phyloP scores from a whole-genome alignment of 2,113 vertebrate species.

The Xiphophorus hellerii region DNA sequence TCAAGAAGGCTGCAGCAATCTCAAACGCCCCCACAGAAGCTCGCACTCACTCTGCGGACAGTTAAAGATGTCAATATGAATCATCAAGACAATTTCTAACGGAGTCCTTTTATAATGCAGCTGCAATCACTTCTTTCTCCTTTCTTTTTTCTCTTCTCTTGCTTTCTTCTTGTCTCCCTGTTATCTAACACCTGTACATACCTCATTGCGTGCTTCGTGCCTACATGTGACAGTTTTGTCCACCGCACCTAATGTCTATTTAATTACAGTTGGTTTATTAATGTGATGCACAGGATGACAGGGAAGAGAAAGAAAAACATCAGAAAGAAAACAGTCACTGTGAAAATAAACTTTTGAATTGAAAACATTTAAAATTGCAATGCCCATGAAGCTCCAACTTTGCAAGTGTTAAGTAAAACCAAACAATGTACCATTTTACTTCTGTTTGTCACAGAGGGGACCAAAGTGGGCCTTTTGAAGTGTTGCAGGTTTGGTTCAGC shows the following conservation, averaged over 20 bases:
- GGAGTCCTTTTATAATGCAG: neutral
- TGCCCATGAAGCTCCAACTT: neutral
- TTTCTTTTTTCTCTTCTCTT: neutral
- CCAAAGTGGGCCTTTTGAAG: too few species aligned
- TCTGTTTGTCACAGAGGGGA: too few species aligned
- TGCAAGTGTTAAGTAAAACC: too few species aligned
- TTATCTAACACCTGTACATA: conserved; percentile 10
- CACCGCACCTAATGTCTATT: neutral
- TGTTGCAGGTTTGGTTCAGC: too few species aligned
- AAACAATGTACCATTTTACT: too few species aligned
- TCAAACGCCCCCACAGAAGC: conserved; percentile 22
- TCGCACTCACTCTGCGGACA: neutral
- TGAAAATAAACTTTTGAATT: neutral
- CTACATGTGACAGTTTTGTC: neutral
- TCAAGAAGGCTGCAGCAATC: conserved; percentile 18
- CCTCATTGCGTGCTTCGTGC: neutral
- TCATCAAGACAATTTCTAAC: conserved; percentile 19
- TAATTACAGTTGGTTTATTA: conserved; percentile 6
- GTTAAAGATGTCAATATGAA: conserved; percentile 30
- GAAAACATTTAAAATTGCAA: neutral
- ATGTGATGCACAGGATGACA: conserved; percentile 1
- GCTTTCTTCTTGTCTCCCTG: neutral
- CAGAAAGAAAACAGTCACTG: neutral
- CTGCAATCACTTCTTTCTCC: conserved; percentile 20
- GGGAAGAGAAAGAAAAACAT: conserved; percentile 3